A percentile compares a stretch with the other conserved stretches of the same genome.
These are phyloP conservation scores for Garrulus glandarius DNA, from an alignment of 2,797 vertebrate genomes.

Conservation along the genomic window DNA sequence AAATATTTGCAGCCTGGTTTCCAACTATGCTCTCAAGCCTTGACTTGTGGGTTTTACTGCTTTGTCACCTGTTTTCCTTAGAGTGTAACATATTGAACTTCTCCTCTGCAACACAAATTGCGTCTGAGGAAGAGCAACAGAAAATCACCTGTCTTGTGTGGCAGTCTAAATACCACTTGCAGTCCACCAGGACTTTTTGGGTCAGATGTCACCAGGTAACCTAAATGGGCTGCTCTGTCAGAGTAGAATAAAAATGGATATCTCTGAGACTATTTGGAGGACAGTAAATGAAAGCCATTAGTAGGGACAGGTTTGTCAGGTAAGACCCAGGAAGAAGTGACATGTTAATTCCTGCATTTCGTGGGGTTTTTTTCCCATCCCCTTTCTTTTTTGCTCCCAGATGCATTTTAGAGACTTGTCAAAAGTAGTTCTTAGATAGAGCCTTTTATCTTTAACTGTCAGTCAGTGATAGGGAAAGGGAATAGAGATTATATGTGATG, in stretches of 20 bases:
- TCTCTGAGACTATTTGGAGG: neutral
- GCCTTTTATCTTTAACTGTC: slow-evolving; percentile 23
- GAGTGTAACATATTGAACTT: neutral
- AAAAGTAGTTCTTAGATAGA: neutral
- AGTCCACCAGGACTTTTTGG: neutral
- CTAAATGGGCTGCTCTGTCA: neutral
- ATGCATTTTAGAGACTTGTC: neutral
- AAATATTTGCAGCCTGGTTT: neutral
- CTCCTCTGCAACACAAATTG: neutral
- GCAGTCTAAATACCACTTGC: neutral
- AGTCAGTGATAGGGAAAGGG: neutral
- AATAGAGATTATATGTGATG: neutral
- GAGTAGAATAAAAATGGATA: neutral
- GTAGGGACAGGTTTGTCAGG: neutral
- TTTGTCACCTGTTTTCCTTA: neutral
- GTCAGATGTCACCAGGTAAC: neutral
- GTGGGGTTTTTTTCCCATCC: accelerated
- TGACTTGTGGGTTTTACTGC: neutral
- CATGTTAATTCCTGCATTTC: neutral
- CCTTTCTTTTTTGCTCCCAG: neutral
- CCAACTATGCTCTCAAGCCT: neutral
- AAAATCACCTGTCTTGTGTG: neutral
- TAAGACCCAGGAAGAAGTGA: neutral
- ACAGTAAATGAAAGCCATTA: neutral
- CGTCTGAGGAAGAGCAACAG: neutral